Evolutionary conservation across 2,888 invertebrate species (phyloP).

Genomic region (Erebia ligea): DNA sequence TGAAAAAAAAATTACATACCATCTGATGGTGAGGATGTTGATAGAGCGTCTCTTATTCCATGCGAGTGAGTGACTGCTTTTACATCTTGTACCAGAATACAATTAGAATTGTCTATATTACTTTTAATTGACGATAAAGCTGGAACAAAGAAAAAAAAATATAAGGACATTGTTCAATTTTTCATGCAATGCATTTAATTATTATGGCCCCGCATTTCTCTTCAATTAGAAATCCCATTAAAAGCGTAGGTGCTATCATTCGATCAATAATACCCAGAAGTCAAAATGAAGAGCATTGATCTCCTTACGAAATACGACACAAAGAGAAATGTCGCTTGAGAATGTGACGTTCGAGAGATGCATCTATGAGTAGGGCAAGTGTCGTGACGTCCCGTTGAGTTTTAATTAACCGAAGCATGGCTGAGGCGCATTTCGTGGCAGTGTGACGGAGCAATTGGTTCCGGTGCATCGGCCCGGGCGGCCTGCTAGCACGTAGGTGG

Average conservation of each 20-base stretch:
- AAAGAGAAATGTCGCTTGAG: conserved; percentile 67
- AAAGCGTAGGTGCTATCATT: conserved; percentile 22
- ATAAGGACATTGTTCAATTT: conserved; percentile 23
- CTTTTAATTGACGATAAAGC: conserved; percentile 95
- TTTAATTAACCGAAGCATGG: conserved; percentile 78
- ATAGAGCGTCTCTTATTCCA: conserved; percentile 88
- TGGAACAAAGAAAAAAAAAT: conserved; percentile 77
- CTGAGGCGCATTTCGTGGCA: conserved; percentile 69
- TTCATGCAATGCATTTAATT: neutral
- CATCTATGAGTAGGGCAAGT: conserved; percentile 58
- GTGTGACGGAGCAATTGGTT: conserved; percentile 78
- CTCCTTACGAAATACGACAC: conserved; percentile 59
- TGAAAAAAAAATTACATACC: conserved; percentile 51
- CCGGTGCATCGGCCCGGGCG: conserved; percentile 61
- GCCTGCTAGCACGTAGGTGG: conserved; percentile 72
- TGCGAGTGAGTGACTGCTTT: conserved; percentile 95
- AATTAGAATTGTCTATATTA: conserved; percentile 93
- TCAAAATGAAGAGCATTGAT: conserved; percentile 52
- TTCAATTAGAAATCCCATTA: neutral
- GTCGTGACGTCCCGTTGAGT: conserved; percentile 74
- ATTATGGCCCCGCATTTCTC: neutral
- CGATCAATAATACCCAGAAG: conserved; percentile 33
- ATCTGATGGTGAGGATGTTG: conserved; percentile 77
- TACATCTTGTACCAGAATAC: conserved; percentile 94
- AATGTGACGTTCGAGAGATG: conserved; percentile 56